Conservation (phyloP, 2,797 vertebrate species). For the Arctocebus calabarensis region DNA sequence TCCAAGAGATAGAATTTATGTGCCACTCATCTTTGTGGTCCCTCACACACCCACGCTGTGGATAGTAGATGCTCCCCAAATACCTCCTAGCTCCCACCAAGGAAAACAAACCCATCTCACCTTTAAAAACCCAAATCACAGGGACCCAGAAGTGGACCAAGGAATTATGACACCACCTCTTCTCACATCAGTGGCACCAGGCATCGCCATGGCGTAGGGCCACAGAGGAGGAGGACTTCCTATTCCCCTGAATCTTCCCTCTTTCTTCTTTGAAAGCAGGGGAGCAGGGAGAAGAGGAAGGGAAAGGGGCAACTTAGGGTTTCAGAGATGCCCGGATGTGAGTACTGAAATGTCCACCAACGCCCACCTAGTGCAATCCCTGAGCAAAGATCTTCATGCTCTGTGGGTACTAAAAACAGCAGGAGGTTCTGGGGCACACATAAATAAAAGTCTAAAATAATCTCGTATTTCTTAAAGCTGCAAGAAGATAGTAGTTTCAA, state of each 20-base stretch:
- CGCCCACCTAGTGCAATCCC: background rate
- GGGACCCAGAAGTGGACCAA: background rate
- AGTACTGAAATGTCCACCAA: background rate
- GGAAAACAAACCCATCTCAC: background rate
- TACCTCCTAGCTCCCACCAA: background rate
- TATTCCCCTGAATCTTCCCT: too few species aligned
- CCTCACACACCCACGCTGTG: background rate
- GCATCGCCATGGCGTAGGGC: background rate
- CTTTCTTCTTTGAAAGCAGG: background rate
- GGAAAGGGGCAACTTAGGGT: background rate
- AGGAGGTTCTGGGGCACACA: background rate
- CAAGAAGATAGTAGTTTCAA: background rate
- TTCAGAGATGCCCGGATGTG: background rate
- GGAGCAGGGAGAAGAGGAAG: too few species aligned
- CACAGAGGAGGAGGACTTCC: background rate
- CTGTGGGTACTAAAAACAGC: background rate
- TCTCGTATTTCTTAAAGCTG: background rate
- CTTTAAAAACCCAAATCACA: background rate
- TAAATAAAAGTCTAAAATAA: background rate
- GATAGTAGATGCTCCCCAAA: background rate
- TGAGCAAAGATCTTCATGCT: background rate
- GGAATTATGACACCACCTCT: accelerated
- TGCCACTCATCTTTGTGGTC: accelerated
- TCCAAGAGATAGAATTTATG: background rate
- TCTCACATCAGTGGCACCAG: accelerated